Percentiles rank a stretch among this genome's conserved stretches.
Conservation (phyloP, 1,140 invertebrate species). For the Papilio polyxenes region DNA sequence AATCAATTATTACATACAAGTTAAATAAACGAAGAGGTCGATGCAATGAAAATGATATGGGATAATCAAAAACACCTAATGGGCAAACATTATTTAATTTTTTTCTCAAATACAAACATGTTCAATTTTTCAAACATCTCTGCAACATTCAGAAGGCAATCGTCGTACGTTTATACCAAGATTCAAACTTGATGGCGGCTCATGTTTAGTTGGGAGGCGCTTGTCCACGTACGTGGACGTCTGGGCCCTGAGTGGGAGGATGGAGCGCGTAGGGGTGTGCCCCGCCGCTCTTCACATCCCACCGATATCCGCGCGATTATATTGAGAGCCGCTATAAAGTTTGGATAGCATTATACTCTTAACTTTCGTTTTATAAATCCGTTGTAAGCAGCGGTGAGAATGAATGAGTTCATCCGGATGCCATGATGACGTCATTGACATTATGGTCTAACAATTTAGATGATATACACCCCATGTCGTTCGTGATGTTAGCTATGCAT, state of each 20-base stretch:
- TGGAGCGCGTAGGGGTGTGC: too few relatives aligned
- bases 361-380: background rate
- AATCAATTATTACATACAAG: background rate
- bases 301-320: too few relatives aligned
- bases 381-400: background rate
- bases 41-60: background rate
- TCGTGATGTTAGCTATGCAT: too few relatives aligned
- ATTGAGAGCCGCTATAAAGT: background rate
- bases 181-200: background rate
- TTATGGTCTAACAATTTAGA: background rate
- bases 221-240: background rate
- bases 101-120: background rate
- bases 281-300: too few relatives aligned
- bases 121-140: background rate
- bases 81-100: background rate
- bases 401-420: background rate
- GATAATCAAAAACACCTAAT: constrained; percentile 19
- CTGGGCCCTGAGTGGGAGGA: too few relatives aligned
- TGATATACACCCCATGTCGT: too few relatives aligned
- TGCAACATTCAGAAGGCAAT: background rate
- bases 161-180: background rate
- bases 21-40: background rate
- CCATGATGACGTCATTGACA: background rate
- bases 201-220: background rate
- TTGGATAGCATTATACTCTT: background rate